Evolutionary conservation across 2,797 vertebrate species (phyloP).

Genomic region (Pseudomugil gertrudae): DNA sequence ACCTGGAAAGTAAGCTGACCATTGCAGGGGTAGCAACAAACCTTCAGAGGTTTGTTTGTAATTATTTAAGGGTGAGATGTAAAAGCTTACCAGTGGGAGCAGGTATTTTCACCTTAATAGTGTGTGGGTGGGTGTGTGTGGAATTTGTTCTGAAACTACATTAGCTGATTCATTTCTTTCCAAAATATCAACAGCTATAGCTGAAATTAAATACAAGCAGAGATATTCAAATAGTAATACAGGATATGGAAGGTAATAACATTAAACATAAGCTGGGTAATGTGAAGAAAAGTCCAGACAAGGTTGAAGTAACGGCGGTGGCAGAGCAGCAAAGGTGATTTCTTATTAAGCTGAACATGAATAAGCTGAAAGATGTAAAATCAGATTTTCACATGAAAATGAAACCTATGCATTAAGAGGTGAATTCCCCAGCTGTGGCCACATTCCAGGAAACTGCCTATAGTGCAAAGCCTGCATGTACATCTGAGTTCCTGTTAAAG

Average conservation of each 20-base stretch:
- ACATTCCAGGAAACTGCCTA: constrained; percentile 83
- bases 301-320: background rate
- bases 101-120: constrained; percentile 4
- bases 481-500: constrained; percentile 65
- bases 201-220: background rate
- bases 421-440: constrained; percentile 80
- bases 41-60: background rate
- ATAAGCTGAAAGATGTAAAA: constrained; percentile 65
- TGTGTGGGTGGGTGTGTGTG: constrained; percentile 24
- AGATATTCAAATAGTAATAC: background rate
- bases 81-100: constrained; percentile 12
- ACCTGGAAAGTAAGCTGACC: background rate
- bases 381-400: constrained; percentile 79
- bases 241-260: background rate
- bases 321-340: background rate
- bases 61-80: background rate
- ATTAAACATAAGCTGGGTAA: background rate
- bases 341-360: constrained; percentile 50
- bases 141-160: constrained; percentile 43
- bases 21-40: background rate
- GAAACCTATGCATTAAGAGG: constrained; percentile 79
- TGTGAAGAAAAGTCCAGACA: background rate
- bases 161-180: constrained; percentile 37
- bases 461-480: constrained; percentile 55
- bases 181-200: background rate